Conservation (phyloP, 2,797 vertebrate species). For the Sciaenops ocellatus region DNA sequence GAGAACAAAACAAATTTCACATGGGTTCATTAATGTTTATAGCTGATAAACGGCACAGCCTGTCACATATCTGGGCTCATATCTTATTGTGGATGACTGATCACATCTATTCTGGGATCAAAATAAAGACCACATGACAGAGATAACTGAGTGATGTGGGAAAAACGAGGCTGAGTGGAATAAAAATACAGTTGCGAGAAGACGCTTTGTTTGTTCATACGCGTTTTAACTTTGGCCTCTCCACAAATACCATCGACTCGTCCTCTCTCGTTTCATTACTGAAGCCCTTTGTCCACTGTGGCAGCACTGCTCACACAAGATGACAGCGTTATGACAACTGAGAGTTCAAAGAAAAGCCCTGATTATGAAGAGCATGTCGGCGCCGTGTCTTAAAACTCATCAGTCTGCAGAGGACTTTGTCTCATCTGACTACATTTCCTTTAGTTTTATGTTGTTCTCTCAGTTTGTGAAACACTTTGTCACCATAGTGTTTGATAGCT, state of each 20-base stretch:
- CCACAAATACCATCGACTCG: slow-evolving; percentile 19
- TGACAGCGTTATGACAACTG: not conserved
- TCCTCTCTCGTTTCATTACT: slow-evolving; percentile 8
- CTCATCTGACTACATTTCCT: not conserved
- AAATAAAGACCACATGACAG: slow-evolving; percentile 17
- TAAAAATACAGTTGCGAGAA: slow-evolving; percentile 45
- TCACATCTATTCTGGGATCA: slow-evolving; percentile 52
- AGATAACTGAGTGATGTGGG: slow-evolving; percentile 20
- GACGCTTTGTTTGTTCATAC: not conserved
- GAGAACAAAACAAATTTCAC: not conserved
- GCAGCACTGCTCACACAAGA: not conserved
- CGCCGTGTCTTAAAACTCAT: not conserved
- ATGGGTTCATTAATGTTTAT: not conserved
- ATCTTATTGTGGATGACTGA: slow-evolving; percentile 8
- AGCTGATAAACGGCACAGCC: not conserved
- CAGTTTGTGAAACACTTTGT: not conserved
- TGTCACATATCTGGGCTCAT: not conserved
- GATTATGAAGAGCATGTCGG: not conserved
- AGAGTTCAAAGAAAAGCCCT: slow-evolving; percentile 15
- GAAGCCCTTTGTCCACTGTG: slow-evolving; percentile 16
- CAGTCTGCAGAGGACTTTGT: not conserved
- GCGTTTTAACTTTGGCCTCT: slow-evolving; percentile 22
- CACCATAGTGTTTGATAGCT: no score
- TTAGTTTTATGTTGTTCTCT: not conserved
- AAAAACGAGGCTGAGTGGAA: slow-evolving; percentile 1